phyloP scores from a whole-genome alignment of 2,888 invertebrate genomes.

The Meta bourneti region DNA sequence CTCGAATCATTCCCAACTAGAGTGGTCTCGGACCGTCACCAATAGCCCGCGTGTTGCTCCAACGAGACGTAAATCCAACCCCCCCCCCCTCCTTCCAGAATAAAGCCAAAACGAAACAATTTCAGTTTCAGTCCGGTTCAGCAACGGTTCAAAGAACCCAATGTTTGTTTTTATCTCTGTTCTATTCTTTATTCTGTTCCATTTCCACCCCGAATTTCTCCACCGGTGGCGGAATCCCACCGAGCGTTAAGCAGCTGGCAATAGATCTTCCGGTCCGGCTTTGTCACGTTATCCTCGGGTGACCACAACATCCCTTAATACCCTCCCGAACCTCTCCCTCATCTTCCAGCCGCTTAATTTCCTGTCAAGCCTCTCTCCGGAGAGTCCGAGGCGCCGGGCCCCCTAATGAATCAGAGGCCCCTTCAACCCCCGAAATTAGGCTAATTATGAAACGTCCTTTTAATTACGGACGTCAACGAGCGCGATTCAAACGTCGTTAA shows the following conservation, averaged over 20 bases:
- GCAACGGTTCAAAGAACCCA: neutral
- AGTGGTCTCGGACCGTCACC: too few species aligned
- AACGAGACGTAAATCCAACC: too few species aligned
- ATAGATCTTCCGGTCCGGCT: neutral
- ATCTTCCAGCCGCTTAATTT: slow-evolving; percentile 30
- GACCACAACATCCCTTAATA: slow-evolving; percentile 42
- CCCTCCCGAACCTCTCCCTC: slow-evolving; percentile 13
- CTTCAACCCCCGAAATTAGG: slow-evolving; percentile 16
- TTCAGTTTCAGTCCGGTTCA: too few species aligned
- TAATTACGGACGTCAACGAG: slow-evolving; percentile 36
- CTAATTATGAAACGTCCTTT: slow-evolving; percentile 52
- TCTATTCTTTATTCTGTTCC: neutral
- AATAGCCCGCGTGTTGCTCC: too few species aligned
- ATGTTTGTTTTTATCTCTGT: too few species aligned
- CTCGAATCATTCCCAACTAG: too few species aligned
- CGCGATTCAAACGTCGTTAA: slow-evolving; percentile 45
- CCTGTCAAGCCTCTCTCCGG: slow-evolving; percentile 16
- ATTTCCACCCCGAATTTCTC: too few species aligned
- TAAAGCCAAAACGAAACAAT: too few species aligned
- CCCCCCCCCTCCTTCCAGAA: too few species aligned
- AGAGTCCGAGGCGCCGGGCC: slow-evolving; percentile 4
- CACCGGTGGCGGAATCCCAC: neutral
- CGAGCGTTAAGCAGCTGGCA: neutral
- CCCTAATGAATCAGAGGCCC: slow-evolving; percentile 25
- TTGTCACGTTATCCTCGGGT: slow-evolving; percentile 22